Evolutionary conservation across 2,888 invertebrate genomes (phyloP).

Genomic region (Phymatocera aterrima): DNA sequence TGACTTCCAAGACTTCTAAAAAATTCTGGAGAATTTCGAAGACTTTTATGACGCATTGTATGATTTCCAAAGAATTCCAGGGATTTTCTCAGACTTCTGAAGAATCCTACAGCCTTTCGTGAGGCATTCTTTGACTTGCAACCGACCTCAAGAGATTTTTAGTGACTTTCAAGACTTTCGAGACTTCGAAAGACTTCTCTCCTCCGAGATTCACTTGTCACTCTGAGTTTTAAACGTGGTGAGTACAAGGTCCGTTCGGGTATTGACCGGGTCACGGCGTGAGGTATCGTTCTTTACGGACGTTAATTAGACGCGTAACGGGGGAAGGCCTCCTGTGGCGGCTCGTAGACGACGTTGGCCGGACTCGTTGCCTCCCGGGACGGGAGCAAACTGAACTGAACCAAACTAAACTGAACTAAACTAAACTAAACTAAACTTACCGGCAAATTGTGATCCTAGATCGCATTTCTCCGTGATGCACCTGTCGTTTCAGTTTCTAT

Average conservation of each 20-base stretch:
- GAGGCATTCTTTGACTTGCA: no score
- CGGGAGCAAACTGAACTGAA: no score
- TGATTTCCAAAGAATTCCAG: no score
- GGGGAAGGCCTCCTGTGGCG: constrained; percentile 21
- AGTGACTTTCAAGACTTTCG: no score
- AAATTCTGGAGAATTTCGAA: no score
- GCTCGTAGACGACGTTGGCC: neutral
- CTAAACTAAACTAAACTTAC: constrained; percentile 19
- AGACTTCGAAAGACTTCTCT: neutral
- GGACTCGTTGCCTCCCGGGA: neutral
- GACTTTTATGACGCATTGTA: no score
- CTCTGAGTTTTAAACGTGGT: neutral
- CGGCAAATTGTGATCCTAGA: constrained; percentile 26
- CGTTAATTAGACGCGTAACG: constrained; percentile 39
- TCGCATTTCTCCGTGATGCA: neutral
- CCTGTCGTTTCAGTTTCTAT: constrained; percentile 13
- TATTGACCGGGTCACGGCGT: constrained; percentile 23
- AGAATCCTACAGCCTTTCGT: no score
- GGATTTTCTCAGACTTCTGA: no score
- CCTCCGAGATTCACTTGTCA: neutral
- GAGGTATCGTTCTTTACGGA: constrained; percentile 38
- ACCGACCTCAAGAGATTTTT: no score
- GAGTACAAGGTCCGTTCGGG: neutral
- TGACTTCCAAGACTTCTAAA: no score
- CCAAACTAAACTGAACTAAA: no score